Evolutionary conservation across 2,113 vertebrate genomes (phyloP).

Genomic region (Eptesicus fuscus): DNA sequence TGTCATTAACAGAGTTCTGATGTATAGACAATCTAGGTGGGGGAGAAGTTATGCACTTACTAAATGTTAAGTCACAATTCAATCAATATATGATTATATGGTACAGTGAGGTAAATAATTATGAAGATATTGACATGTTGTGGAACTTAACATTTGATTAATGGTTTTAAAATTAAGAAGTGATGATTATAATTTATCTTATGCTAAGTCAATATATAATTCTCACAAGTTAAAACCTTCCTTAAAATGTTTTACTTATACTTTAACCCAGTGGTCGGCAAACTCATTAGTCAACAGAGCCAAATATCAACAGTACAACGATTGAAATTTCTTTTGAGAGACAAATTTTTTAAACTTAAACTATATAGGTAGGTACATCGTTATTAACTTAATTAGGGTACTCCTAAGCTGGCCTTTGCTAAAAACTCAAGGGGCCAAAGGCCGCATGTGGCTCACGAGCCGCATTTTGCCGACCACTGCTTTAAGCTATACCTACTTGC

Average conservation of each 20-base stretch:
- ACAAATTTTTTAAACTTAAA: no score
- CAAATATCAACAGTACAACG: no score
- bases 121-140: background rate
- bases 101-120: slow-evolving; percentile 17
- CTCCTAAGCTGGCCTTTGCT: no score
- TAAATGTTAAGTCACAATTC: background rate
- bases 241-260: background rate
- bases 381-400: no score
- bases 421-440: no score
- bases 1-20: background rate
- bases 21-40: background rate
- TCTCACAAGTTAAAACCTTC: slow-evolving; percentile 14
- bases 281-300: no score
- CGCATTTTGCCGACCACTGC: no score
- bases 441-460: no score
- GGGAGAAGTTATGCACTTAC: background rate
- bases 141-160: slow-evolving; percentile 7
- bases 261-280: background rate
- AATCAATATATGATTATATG: background rate
- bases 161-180: slow-evolving; percentile 28
- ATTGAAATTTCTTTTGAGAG: no score
- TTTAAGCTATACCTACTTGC: background rate
- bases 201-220: slow-evolving; percentile 43
- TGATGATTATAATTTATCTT: slow-evolving; percentile 15
- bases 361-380: no score